phyloP scores from a whole-genome alignment of 2,888 invertebrate genomes.

The Steinernema hermaphroditum region DNA sequence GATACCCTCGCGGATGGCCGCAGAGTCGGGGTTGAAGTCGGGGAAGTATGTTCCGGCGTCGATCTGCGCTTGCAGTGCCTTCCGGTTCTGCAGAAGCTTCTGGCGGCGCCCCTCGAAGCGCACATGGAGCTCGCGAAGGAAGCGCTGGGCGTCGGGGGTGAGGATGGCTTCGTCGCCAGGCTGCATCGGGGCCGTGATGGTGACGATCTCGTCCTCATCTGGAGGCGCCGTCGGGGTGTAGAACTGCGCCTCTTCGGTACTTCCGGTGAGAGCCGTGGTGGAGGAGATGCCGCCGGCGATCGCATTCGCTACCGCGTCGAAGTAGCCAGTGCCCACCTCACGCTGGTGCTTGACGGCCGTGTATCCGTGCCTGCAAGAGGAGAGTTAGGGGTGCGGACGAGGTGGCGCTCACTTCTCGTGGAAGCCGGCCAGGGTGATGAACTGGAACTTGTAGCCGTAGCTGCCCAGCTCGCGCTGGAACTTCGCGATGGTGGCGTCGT shows the following conservation, averaged over 20 bases:
- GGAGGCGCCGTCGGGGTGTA: constrained; percentile 56
- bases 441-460: constrained; percentile 68
- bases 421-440: constrained; percentile 68
- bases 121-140: constrained; percentile 72
- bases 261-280: constrained; percentile 63
- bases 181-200: constrained; percentile 54
- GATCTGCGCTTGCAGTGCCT: constrained; percentile 55
- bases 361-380: constrained; percentile 56
- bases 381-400: not conserved
- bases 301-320: constrained; percentile 66
- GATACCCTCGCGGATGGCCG: constrained; percentile 68
- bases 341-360: constrained; percentile 68
- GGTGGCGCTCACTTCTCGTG: too few species aligned
- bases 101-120: constrained; percentile 67
- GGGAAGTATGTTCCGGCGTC: constrained; percentile 65
- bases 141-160: constrained; percentile 72
- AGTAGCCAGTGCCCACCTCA: constrained; percentile 68
- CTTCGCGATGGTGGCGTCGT: constrained; percentile 64
- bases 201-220: constrained; percentile 64
- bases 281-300: constrained; percentile 60
- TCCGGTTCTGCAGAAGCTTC: constrained; percentile 56
- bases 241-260: constrained; percentile 68
- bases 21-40: constrained; percentile 70
- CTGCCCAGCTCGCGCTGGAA: constrained; percentile 66
- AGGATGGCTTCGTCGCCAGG: constrained; percentile 72